These are phyloP conservation scores for Odontomachus brunneus DNA, from an alignment of 1,140 invertebrate genomes.

Conservation along the genomic window DNA sequence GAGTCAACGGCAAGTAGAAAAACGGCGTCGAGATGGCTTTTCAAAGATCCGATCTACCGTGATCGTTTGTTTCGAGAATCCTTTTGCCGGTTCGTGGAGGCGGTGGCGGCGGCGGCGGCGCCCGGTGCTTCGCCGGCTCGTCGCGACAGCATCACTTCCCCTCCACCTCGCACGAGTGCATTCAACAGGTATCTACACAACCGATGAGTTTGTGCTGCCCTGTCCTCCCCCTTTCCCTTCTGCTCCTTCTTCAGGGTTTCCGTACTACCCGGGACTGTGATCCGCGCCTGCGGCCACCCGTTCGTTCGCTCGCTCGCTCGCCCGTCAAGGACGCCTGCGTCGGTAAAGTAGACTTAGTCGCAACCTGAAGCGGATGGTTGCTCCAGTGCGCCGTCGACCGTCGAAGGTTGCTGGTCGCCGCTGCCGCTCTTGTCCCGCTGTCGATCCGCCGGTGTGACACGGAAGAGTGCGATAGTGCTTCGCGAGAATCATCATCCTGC, in stretches of 20 bases:
- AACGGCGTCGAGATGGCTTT: not conserved
- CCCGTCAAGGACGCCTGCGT: conserved; percentile 52
- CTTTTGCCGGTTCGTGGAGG: conserved; percentile 13
- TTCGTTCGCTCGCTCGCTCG: not conserved
- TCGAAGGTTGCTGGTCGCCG: conserved; percentile 60
- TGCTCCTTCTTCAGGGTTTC: conserved; percentile 23
- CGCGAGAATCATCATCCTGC: too few species aligned
- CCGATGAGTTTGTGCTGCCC: conserved; percentile 61
- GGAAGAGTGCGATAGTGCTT: conserved; percentile 9
- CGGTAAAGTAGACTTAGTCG: conserved; percentile 53
- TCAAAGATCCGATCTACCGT: conserved; percentile 51
- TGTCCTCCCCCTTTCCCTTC: conserved; percentile 3
- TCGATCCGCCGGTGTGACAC: conserved; percentile 2
- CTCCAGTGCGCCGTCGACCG: conserved; percentile 63
- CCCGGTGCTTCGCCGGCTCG: conserved; percentile 12
- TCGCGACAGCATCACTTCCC: conserved; percentile 35
- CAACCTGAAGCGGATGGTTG: conserved; percentile 32
- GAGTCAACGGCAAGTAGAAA: too few species aligned
- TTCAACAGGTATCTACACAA: conserved; percentile 69
- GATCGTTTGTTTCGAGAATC: conserved; percentile 60
- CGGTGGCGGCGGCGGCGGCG: not conserved
- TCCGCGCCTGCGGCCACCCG: conserved; percentile 24
- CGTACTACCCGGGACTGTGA: conserved; percentile 16
- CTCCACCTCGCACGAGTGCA: conserved; percentile 41
- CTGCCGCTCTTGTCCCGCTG: conserved; percentile 17